Evolutionary conservation across 2,797 vertebrate genomes (phyloP).

Genomic region (Falco berigora): DNA sequence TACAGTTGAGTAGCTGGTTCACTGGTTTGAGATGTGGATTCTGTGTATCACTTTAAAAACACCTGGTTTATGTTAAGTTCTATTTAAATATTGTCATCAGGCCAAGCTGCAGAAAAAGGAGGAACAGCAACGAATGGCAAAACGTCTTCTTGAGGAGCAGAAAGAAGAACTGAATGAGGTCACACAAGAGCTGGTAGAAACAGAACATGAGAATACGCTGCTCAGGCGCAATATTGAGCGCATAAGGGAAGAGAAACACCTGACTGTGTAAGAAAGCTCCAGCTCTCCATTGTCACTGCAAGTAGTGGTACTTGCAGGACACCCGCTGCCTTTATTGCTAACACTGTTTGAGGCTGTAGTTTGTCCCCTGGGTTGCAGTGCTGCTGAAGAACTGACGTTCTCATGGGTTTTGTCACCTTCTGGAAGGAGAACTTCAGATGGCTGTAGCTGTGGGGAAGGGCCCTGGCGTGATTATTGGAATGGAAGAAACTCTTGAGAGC

Average conservation of each 20-base stretch:
- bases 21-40: not conserved
- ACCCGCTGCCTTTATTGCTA: not conserved
- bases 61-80: not conserved
- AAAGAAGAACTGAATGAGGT: constrained; percentile 85
- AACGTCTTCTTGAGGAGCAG: constrained; percentile 81
- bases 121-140: constrained; percentile 73
- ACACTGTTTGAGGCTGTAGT: not conserved
- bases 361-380: not conserved
- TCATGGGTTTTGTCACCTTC: not conserved
- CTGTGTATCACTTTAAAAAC: not conserved
- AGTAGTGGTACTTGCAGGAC: not conserved
- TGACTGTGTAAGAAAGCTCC: constrained; percentile 69
- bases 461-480: not conserved
- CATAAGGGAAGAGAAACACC: constrained; percentile 81
- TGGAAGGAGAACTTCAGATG: not conserved
- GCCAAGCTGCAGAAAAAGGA: constrained; percentile 72
- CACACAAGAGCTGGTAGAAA: constrained; percentile 83
- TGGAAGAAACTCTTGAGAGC: not conserved
- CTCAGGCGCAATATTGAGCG: constrained; percentile 84
- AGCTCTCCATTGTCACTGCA: not conserved
- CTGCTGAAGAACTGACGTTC: not conserved
- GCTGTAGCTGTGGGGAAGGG: not conserved
- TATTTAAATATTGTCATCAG: constrained; percentile 15
- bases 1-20: not conserved
- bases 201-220: constrained; percentile 79